phyloP scores from a whole-genome alignment of 2,888 invertebrate genomes.

The Cantharis nigra region DNA sequence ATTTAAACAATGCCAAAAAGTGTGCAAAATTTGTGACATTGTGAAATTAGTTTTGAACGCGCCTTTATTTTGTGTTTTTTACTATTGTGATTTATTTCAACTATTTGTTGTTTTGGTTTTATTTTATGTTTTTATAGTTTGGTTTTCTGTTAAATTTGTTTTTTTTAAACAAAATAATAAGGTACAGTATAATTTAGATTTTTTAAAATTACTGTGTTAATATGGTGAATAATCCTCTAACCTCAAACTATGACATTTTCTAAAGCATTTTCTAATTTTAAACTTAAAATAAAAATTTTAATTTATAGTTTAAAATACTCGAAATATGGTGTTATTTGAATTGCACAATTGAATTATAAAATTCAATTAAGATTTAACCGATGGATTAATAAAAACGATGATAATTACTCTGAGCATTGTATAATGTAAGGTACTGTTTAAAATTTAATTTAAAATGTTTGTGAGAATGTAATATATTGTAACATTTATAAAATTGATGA shows the following conservation, averaged over 20 bases:
- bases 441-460: background rate
- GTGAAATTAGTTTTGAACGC: constrained; percentile 18
- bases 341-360: background rate
- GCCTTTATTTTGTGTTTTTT: constrained; percentile 19
- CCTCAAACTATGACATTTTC: constrained; percentile 7
- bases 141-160: background rate
- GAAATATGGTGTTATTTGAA: background rate
- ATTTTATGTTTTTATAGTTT: background rate
- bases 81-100: constrained; percentile 1
- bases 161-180: background rate
- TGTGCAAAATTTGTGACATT: constrained; percentile 2
- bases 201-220: background rate
- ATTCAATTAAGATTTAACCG: background rate
- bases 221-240: constrained; percentile 7
- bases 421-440: background rate
- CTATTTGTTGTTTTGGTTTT: constrained; percentile 4
- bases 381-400: background rate
- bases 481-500: background rate
- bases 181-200: constrained; percentile 12
- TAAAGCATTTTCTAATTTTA: background rate
- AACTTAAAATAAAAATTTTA: background rate
- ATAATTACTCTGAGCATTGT: background rate
- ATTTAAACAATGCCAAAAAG: background rate
- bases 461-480: too few relatives aligned
- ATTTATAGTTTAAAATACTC: background rate